Percentiles rank a stretch among this genome's conserved stretches.
phyloP scores from a whole-genome alignment of 2,888 invertebrate species.

The Macroteleia sp. region DNA sequence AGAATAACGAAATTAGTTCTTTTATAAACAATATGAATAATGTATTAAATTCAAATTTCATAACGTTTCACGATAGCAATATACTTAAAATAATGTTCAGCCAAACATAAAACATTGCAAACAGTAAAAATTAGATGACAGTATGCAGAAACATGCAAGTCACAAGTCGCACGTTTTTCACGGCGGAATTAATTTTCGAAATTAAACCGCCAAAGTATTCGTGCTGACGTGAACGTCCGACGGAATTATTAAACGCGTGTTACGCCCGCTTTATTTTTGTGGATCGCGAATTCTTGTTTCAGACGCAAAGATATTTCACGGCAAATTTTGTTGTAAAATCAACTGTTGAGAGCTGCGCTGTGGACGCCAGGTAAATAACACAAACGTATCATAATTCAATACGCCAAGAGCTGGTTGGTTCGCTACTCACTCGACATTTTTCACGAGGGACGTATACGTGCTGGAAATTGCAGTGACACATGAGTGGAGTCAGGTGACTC shows the following conservation, averaged over 20 bases:
- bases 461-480: constrained; percentile 60
- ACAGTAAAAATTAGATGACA: too few relatives aligned
- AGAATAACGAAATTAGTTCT: too few relatives aligned
- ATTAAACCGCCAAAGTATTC: constrained; percentile 13
- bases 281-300: constrained; percentile 16
- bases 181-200: constrained; percentile 17
- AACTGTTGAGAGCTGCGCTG: constrained; percentile 28
- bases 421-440: constrained; percentile 55
- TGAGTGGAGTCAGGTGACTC: constrained; percentile 58
- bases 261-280: constrained; percentile 10
- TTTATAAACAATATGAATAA: too few relatives aligned
- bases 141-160: too few relatives aligned
- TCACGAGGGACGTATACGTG: constrained; percentile 31
- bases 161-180: constrained; percentile 10
- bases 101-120: too few relatives aligned
- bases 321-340: constrained; percentile 48
- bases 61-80: too few relatives aligned
- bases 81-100: too few relatives aligned
- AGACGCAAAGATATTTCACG: constrained; percentile 39
- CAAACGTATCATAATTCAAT: constrained; percentile 63
- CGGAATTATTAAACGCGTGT: constrained; percentile 26
- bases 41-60: too few relatives aligned
- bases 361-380: constrained; percentile 47
- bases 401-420: constrained; percentile 50
- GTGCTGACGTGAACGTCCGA: not conserved